phyloP scores from a whole-genome alignment of 1,140 invertebrate species.

The Drosophila tsacasi region DNA sequence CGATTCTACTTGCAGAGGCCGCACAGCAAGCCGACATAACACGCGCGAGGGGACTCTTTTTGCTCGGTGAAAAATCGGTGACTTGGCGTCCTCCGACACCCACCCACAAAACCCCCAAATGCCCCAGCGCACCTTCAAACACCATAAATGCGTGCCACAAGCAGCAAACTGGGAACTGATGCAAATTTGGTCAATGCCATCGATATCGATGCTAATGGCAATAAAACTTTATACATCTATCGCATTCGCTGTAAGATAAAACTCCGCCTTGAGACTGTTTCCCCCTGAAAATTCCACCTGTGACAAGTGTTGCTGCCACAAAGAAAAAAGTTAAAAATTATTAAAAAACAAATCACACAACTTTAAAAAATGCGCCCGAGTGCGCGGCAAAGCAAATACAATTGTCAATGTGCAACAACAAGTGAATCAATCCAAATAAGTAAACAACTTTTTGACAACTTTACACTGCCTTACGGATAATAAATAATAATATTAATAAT shows the following conservation, averaged over 20 bases:
- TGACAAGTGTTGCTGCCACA: conserved; percentile 28
- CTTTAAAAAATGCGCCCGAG: conserved; percentile 34
- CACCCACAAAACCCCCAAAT: conserved; percentile 48
- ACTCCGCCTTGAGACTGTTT: conserved; percentile 26
- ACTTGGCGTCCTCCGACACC: conserved; percentile 12
- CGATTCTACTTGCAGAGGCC: conserved; percentile 63
- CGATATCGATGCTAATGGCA: conserved; percentile 77
- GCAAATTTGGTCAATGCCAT: conserved; percentile 79
- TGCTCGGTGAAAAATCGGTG: conserved; percentile 1
- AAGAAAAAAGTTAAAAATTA: neutral
- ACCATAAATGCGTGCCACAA: conserved; percentile 85
- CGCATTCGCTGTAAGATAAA: conserved; percentile 84
- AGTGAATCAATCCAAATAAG: conserved; percentile 44
- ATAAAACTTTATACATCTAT: conserved; percentile 82
- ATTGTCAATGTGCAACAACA: conserved; percentile 47
- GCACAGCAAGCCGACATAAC: conserved; percentile 44
- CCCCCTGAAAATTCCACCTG: conserved; percentile 9
- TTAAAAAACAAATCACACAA: neutral
- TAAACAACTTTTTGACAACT: conserved; percentile 69
- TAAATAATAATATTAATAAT: conserved; percentile 26
- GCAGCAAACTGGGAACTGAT: conserved; percentile 80
- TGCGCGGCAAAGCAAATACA: conserved; percentile 43
- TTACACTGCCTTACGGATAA: conserved; percentile 79
- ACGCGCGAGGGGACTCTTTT: neutral
- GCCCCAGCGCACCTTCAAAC: conserved; percentile 72